Percentiles rank a stretch among this genome's conserved stretches.
These are phyloP conservation scores for Gortyna flavago DNA, from an alignment of 2,888 invertebrate species.

Conservation along the genomic window DNA sequence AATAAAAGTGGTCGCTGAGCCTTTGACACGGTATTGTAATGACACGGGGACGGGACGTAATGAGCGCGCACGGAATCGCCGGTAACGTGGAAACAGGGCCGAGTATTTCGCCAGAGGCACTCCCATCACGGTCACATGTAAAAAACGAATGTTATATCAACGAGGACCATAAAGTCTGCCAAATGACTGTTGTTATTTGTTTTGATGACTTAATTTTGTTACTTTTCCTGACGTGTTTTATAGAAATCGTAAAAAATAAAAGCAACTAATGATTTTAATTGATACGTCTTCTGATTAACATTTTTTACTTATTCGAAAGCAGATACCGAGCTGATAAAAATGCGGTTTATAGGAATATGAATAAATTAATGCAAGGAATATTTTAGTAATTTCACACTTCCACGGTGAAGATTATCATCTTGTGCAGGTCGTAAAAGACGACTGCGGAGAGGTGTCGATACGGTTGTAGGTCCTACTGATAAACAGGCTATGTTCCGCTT, in stretches of 20 bases:
- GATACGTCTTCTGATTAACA: constrained; percentile 47
- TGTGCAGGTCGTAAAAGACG: constrained; percentile 54
- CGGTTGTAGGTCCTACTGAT: constrained; percentile 33
- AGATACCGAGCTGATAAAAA: constrained; percentile 57
- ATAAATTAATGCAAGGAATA: constrained; percentile 57
- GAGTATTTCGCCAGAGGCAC: constrained; percentile 74
- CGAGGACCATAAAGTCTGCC: constrained; percentile 61
- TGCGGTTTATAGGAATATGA: constrained; percentile 56
- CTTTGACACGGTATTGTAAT: constrained; percentile 71
- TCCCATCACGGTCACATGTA: constrained; percentile 72
- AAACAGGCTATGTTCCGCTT: constrained; percentile 29
- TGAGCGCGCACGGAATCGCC: constrained; percentile 74
- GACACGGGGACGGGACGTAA: constrained; percentile 67
- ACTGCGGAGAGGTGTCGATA: constrained; percentile 39
- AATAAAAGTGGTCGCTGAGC: constrained; percentile 72
- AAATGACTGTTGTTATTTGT: constrained; percentile 70
- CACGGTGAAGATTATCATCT: constrained; percentile 52
- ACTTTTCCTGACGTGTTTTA: constrained; percentile 63
- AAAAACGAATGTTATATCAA: constrained; percentile 73
- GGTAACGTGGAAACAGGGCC: constrained; percentile 69
- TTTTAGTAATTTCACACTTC: constrained; percentile 61
- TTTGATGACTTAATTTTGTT: constrained; percentile 75
- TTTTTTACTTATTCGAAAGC: constrained; percentile 52
- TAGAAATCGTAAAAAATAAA: constrained; percentile 71
- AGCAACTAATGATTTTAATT: constrained; percentile 58